phyloP scores from a whole-genome alignment of 1,140 invertebrate genomes.

The Venturia canescens region DNA sequence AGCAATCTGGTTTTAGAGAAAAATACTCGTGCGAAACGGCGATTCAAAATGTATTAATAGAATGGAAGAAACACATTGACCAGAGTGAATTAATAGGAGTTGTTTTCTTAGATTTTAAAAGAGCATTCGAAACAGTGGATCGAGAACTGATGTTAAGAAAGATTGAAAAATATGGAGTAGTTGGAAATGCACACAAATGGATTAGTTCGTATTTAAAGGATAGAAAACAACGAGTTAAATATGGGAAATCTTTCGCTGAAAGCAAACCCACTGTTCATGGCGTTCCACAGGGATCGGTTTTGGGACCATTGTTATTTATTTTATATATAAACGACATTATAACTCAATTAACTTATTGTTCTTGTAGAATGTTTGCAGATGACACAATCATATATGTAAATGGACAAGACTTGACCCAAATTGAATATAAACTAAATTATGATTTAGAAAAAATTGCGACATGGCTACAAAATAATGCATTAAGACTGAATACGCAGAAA shows the following conservation, averaged over 20 bases:
- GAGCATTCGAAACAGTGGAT: conserved; percentile 53
- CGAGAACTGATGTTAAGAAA: conserved; percentile 46
- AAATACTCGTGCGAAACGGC: conserved; percentile 44
- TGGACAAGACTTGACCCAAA: conserved; percentile 18
- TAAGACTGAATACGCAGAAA: conserved; percentile 38
- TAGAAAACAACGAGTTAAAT: conserved; percentile 31
- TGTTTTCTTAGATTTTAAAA: conserved; percentile 46
- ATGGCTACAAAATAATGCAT: conserved; percentile 25
- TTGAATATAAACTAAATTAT: conserved; percentile 33
- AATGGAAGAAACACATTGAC: conserved; percentile 42
- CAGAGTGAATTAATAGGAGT: conserved; percentile 25
- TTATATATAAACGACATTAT: conserved; percentile 40
- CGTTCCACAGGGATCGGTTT: conserved; percentile 43
- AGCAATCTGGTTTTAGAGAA: conserved; percentile 50
- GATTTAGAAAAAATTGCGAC: conserved; percentile 24
- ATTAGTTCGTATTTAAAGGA: conserved; percentile 43
- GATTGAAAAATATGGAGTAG: conserved; percentile 42
- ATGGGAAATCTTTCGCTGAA: too few species aligned
- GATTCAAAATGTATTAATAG: conserved; percentile 39
- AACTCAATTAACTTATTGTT: conserved; percentile 29
- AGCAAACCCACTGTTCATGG: too few species aligned
- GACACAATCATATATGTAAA: conserved; percentile 47
- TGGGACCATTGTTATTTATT: conserved; percentile 47
- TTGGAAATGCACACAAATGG: conserved; percentile 37
- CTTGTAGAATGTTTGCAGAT: conserved; percentile 51